phyloP scores from a whole-genome alignment of 2,113 vertebrate genomes.

The Platysteira castanea region DNA sequence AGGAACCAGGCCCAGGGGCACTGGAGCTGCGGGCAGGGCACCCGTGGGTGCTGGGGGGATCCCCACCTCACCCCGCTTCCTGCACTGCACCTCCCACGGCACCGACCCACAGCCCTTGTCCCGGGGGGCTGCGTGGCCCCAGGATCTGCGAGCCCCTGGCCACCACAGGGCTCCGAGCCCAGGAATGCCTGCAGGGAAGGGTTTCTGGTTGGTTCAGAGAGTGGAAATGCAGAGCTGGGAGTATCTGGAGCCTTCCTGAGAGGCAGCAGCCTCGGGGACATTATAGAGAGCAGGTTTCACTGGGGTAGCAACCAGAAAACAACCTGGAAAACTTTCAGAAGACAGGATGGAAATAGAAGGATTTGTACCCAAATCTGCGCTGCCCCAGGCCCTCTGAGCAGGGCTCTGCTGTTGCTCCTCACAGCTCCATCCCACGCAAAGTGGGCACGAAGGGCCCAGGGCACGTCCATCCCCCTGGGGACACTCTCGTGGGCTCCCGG shows the following conservation, averaged over 20 bases:
- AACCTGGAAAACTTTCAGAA: background rate
- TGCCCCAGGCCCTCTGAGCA: background rate
- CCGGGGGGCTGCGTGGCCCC: fast-evolving
- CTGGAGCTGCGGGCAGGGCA: background rate
- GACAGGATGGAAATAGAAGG: background rate
- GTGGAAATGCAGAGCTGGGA: background rate
- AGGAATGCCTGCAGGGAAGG: background rate
- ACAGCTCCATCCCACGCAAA: background rate
- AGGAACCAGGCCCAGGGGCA: constrained; percentile 18
- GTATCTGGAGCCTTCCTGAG: too few relatives aligned
- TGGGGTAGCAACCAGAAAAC: background rate
- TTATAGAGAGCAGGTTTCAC: background rate
- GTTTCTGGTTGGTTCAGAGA: background rate
- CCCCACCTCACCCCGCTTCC: background rate
- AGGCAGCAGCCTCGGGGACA: background rate
- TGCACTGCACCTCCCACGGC: background rate
- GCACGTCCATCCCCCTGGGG: fast-evolving
- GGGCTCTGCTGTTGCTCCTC: background rate
- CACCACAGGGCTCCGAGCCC: fast-evolving
- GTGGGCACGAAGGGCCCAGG: fast-evolving
- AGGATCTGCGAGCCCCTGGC: background rate
- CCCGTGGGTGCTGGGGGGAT: background rate
- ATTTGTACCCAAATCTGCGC: background rate
- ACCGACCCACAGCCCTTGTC: background rate
- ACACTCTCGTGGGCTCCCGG: background rate